Evolutionary conservation across 2,797 vertebrate genomes (phyloP).

Genomic region (Glyptemys insculpta): DNA sequence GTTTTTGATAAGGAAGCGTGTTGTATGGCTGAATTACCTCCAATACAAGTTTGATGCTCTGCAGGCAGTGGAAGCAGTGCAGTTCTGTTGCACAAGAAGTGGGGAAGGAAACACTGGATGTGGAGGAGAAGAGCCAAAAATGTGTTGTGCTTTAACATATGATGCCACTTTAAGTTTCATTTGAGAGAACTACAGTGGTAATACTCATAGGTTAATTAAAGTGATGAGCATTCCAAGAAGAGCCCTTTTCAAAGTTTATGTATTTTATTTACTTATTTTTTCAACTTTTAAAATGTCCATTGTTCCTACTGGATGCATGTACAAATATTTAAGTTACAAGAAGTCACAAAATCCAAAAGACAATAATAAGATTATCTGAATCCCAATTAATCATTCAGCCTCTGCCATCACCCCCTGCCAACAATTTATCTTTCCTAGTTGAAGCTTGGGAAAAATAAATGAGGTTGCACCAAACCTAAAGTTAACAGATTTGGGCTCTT

Average conservation of each 20-base stretch:
- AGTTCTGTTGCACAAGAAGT: background rate
- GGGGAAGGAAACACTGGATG: background rate
- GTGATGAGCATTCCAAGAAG: background rate
- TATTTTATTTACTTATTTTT: background rate
- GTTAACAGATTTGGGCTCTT: background rate
- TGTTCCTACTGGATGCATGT: background rate
- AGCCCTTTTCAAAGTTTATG: background rate
- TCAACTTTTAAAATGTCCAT: background rate
- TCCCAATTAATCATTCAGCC: background rate
- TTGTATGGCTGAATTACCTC: accelerated
- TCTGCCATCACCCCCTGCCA: background rate
- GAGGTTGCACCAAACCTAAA: background rate
- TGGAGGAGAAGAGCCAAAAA: background rate
- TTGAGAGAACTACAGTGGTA: background rate
- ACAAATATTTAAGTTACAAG: background rate
- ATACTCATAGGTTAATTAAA: background rate
- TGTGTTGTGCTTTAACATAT: background rate
- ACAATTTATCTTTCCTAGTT: background rate
- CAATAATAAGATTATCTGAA: background rate
- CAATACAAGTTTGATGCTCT: background rate
- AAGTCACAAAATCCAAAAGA: background rate
- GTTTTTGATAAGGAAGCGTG: accelerated
- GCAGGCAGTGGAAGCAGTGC: background rate
- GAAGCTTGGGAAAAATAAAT: background rate
- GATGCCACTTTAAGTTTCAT: background rate